Conservation (phyloP, 2,888 invertebrate species). For the Crepidodera aurea region DNA sequence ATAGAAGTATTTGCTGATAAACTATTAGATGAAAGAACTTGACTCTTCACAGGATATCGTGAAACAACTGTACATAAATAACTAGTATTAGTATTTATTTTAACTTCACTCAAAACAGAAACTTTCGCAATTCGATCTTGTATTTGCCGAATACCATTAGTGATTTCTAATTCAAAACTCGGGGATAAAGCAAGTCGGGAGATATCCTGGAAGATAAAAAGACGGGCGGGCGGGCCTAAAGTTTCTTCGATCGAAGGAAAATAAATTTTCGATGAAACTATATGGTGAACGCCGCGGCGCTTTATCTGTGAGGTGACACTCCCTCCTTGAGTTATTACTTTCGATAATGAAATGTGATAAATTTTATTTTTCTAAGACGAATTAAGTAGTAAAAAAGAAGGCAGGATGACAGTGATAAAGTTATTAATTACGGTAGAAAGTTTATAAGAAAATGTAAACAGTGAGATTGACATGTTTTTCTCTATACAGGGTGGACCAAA, state of each 20-base stretch:
- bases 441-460: neutral
- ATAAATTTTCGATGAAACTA: conserved; percentile 18
- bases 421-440: conserved; percentile 12
- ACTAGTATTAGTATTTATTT: no score
- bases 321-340: conserved; percentile 24
- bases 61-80: no score
- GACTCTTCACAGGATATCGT: no score
- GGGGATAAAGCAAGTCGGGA: neutral
- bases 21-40: no score
- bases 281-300: conserved; percentile 25
- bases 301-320: conserved; percentile 27
- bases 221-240: conserved; percentile 2
- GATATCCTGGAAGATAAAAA: conserved; percentile 1
- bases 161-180: conserved; percentile 1
- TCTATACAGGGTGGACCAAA: no score
- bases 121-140: neutral
- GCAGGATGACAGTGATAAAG: conserved; percentile 22
- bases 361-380: conserved; percentile 28
- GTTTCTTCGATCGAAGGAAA: conserved; percentile 22
- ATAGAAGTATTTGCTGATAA: no score
- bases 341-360: conserved; percentile 29
- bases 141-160: neutral
- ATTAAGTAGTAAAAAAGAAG: conserved; percentile 24
- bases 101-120: neutral
- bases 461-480: neutral